These are phyloP conservation scores for Alexandromys oeconomus DNA, from an alignment of 2,797 vertebrate genomes.

Conservation along the genomic window DNA sequence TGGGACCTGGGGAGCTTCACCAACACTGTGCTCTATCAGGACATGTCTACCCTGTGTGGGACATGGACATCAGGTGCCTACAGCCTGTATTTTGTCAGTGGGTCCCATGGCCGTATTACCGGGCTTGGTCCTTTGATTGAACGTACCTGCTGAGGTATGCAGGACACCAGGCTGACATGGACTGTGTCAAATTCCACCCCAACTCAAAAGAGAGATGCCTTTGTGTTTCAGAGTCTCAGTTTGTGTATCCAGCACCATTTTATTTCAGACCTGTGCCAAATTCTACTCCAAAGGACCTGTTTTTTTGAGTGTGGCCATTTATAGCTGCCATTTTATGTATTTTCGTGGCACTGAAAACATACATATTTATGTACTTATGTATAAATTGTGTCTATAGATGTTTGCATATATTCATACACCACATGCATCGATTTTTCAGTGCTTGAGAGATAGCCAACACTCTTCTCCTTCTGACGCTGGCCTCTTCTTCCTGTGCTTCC, in stretches of 20 bases:
- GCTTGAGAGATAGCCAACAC: background rate
- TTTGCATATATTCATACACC: background rate
- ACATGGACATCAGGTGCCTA: slow-evolving; percentile 96
- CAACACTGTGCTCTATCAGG: slow-evolving; percentile 96
- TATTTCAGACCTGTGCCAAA: background rate
- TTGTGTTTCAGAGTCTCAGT: background rate
- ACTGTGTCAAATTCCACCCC: slow-evolving; percentile 98
- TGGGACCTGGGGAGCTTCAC: slow-evolving; percentile 97
- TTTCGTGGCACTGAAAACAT: background rate
- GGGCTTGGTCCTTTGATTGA: slow-evolving; percentile 97
- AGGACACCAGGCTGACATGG: slow-evolving; percentile 95
- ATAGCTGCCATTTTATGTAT: background rate
- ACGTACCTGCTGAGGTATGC: slow-evolving; percentile 95
- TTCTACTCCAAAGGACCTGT: background rate
- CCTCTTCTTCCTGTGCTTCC: background rate
- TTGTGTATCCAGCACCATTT: background rate
- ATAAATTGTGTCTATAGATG: too few relatives aligned
- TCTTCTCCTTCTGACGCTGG: background rate
- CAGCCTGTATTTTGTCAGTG: slow-evolving; percentile 96
- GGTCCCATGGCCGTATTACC: slow-evolving; percentile 95
- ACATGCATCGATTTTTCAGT: accelerated
- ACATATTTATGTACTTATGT: too few relatives aligned
- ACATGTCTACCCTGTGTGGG: slow-evolving; percentile 97
- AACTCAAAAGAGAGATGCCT: slow-evolving; percentile 90
- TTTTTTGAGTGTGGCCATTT: background rate